Evolutionary conservation across 37 sponge, comb jelly and placozoan species (phyloP), one percentile per base, ranked within the genome.

Genomic region (Aplysina aerophoba): DNA sequence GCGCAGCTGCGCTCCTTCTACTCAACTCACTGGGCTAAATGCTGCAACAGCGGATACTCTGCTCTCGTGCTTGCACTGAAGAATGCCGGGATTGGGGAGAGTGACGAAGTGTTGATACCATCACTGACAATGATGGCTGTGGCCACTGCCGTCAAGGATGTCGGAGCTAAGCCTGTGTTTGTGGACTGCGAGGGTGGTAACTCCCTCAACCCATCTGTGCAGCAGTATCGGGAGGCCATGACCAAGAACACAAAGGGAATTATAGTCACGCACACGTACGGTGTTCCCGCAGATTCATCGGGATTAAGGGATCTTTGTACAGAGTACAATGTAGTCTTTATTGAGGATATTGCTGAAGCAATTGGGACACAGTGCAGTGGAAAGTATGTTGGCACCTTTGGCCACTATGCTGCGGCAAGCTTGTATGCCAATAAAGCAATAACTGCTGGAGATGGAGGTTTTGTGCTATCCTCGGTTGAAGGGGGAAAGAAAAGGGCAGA

Each of bases 391-490:
- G 90, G 90, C 21, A 85, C 83, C 19, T 85, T 85, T 60, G 90
- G 90, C 12, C 86, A 90, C 57, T 90, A 80, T 55, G 86, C 90
- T 6, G 54, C 80, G 27, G 90, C 90, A 2, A 90, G 90, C 44
- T 53, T 90, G 16, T 90, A 90, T 40, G 90, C 90, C 41, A 90
- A 90, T 58, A 90, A 90, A 39, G 53, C 73, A 6, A 90, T 90
- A 41, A 86, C 90, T 15, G 40, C 90, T 15, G 90, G 90, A 72
- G 90, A 90, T 55, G 90, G 90, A 0, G 90, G 90, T 38, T 90
- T 90, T 66, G 55, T 90, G 8, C 60, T 90, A 31, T 74, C 79
- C 66, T 67, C 66, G 35, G 38, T 38, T 14, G 68, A 34, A 28
- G 85, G 34, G 6, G 30, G 77, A 57, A 64, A 81, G 60, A 33